Percentiles rank a stretch among this genome's conserved stretches.
Conservation (phyloP, 1,140 invertebrate genomes). For the Drosophila sp. region DNA sequence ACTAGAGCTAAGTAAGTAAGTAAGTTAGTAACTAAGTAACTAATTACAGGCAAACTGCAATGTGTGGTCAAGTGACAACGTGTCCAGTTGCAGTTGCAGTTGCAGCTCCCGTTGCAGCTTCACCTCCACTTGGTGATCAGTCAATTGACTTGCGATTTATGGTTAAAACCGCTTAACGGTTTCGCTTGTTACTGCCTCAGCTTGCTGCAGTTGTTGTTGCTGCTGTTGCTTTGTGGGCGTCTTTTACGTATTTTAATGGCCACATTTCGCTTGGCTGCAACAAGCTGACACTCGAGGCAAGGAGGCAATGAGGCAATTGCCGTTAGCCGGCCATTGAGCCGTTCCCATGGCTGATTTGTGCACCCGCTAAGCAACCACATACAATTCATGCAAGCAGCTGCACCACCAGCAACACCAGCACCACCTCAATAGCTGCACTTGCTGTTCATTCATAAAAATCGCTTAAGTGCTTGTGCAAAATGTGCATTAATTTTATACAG, state of each 20-base stretch:
- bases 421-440: slow-evolving; percentile 31
- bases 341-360: slow-evolving; percentile 33
- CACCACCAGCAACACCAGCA: background rate
- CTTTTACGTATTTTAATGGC: slow-evolving; percentile 24
- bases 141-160: slow-evolving; percentile 36
- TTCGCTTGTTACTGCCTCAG: slow-evolving; percentile 13
- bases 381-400: background rate
- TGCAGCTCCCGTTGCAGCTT: slow-evolving; percentile 19
- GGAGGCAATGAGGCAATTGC: background rate
- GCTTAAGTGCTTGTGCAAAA: slow-evolving; percentile 35
- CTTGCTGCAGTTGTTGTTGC: background rate
- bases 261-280: slow-evolving; percentile 24
- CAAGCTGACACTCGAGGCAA: slow-evolving; percentile 12
- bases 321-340: slow-evolving; percentile 30
- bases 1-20: slow-evolving; percentile 10
- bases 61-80: slow-evolving; percentile 38
- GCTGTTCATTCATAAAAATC: slow-evolving; percentile 66
- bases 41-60: slow-evolving; percentile 61
- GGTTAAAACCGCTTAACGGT: slow-evolving; percentile 17
- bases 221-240: slow-evolving; percentile 25
- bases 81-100: slow-evolving; percentile 16
- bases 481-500: slow-evolving; percentile 52
- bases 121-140: slow-evolving; percentile 10
- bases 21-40: slow-evolving; percentile 31
- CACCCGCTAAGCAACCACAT: slow-evolving; percentile 2